phyloP scores from a whole-genome alignment of 2,113 vertebrate species.

The Peucedramus taeniatus region DNA sequence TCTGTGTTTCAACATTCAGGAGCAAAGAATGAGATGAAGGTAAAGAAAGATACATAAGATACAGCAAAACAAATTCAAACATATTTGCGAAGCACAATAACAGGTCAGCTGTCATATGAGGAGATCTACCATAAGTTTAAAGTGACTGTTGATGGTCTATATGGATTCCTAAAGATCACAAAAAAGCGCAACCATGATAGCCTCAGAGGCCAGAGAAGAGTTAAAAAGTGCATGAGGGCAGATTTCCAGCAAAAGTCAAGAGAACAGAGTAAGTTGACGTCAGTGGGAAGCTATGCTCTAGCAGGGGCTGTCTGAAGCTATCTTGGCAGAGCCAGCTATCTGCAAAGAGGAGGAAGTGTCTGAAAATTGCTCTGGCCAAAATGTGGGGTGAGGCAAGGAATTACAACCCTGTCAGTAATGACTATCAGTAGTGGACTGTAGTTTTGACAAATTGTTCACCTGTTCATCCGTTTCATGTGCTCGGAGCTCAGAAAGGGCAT shows the following conservation, averaged over 20 bases:
- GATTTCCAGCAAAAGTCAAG: not conserved
- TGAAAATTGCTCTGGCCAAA: not conserved
- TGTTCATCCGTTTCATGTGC: not conserved
- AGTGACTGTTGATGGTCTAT: not conserved
- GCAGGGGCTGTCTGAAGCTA: not conserved
- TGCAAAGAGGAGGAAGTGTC: not conserved
- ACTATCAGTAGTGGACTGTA: not conserved
- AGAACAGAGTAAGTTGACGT: not conserved
- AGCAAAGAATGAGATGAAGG: not conserved
- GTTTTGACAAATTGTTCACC: not conserved
- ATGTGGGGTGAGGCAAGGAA: not conserved
- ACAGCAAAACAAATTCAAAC: not conserved
- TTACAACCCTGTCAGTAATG: not conserved
- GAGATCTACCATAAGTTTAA: not conserved
- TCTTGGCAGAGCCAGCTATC: not conserved
- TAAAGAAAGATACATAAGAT: not conserved
- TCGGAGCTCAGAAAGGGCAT: not conserved
- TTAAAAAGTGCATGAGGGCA: not conserved
- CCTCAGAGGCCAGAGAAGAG: not conserved
- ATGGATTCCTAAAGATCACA: not conserved
- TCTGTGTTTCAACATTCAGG: not conserved
- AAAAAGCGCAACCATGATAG: not conserved
- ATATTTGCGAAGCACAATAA: not conserved
- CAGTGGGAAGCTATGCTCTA: not conserved
- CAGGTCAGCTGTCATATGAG: not conserved